Evolutionary conservation across 1,140 invertebrate genomes (phyloP).

Genomic region (Zaprionus taronus): DNA sequence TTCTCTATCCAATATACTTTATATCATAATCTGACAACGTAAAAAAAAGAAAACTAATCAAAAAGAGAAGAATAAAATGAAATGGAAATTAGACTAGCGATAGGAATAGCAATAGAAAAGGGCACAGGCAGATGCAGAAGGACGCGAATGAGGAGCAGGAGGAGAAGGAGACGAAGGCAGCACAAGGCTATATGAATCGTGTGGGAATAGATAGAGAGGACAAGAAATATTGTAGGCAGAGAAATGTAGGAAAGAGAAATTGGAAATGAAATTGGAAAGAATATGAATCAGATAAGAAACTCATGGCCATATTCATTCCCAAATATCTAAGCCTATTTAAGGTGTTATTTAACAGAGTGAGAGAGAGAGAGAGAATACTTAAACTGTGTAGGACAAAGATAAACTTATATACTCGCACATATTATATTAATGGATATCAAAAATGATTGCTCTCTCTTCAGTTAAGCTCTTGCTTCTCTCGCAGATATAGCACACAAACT

Average conservation of each 20-base stretch:
- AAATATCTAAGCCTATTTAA: no score
- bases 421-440: no score
- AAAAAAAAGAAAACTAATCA: conserved; percentile 7
- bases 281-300: neutral
- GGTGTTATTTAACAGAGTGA: no score
- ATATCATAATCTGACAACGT: conserved; percentile 17
- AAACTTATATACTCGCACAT: no score
- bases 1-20: conserved; percentile 21
- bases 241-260: neutral
- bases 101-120: conserved; percentile 4
- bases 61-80: conserved; percentile 7
- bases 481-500: no score
- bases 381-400: no score
- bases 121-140: neutral
- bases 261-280: conserved; percentile 3
- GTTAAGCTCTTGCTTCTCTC: no score
- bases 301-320: no score
- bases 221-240: neutral
- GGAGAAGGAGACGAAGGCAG: no score
- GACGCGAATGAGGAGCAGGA: neutral
- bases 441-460: no score
- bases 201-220: neutral
- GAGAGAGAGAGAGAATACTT: no score
- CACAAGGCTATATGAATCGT: neutral
- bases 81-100: neutral